Base-by-base conservation (phyloP, 2,888 invertebrate genomes). In the Drosophila yooni region DNA sequence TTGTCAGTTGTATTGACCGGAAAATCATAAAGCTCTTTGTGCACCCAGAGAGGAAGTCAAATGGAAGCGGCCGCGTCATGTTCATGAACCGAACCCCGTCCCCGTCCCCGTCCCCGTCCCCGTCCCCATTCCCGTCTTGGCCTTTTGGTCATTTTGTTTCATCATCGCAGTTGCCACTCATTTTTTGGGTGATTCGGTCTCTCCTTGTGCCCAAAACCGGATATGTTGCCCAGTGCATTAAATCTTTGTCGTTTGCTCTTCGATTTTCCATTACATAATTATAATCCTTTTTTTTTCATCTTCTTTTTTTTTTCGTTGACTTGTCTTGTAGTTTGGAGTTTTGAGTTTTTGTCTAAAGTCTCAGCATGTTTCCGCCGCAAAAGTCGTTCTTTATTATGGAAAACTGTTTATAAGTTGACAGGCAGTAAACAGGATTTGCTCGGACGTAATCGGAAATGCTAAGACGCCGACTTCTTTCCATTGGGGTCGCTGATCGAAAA, bases 11-110 rank as follows among this genome's bases (percentile, higher is more conserved):
- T 90, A 87, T 90, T 90, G 90, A 90, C 87, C 90, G 87, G 90
- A 87, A 87, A 87, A 90, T 87, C 90, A 90, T 90, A 87, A 90
- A 90, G 87, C 90, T 87, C 89, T 81, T 87, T 87, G 84, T 88
- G 73, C 50, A 21, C 68, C 21, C 38, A 46, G 38, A 73, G 80
- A 88, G 90, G 83, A 74, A 74, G 79, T 73, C 54, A 58, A 43
- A 48, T 69, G 40, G 65, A 84, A 81, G 79, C 63, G 62, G 68
- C 58, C 58, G 65, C 71, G 78, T 88, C 83, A 88, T 83, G 72
- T 60, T 46, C 59, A 62, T 65, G 68, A 50, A 75, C 25, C 29
- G 43, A 63, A 18, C 21, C 34, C 38, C 36, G 15, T 15, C 15
- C 36, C 36, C 36, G 0, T 6, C 3, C 15, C 36, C 15, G 36